Evolutionary conservation across 2,888 invertebrate species (phyloP), one percentile per base, ranked within the genome.

Genomic region (Volucella inflata): DNA sequence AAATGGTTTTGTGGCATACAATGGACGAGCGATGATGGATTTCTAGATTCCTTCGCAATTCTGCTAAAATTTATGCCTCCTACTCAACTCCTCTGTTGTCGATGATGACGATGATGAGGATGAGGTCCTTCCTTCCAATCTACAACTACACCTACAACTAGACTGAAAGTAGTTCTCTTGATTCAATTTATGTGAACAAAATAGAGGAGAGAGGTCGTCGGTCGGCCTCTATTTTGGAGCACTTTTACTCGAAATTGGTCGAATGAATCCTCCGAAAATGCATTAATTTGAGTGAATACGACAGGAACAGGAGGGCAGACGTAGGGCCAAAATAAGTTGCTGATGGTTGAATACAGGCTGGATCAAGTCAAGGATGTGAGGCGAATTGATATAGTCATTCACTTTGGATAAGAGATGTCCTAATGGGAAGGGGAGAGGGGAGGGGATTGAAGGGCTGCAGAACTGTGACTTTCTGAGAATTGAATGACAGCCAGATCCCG

Each of bases 1-100:
- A 72, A 78, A 77, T 82, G 78, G 71, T 55, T 72, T 65, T 77
- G 70, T 82, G 77, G 65, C 65, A 53, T n/a, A 59, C 59, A 71
- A 71, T 65, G 71, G 65, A 53, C 64, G 46, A 65, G 55, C 30
- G 79, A 51, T 79, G 74, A 74, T 74, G 67, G 67, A 67, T 79
- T 78, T 72, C 10, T 65, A 65, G 14, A 12, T 16, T 17, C 42
- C 12, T 12, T 16, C 30, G 30, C 4, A 4, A 30, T 30, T 6
- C 30, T 30, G 30, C 30, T 30, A 30, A 30, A 30, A 30, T 30
- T 0, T 30, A 30, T 6, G 6, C 40, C 10, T 57, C 40, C 16
- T 14, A 46, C n/a, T 2, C 42, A 59, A 30, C 11, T 44, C 46
- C 42, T 14, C 4, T 2, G n/a, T 8, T 36, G 53, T 46, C 40